Conservation (phyloP, 2,797 vertebrate species). For the Chaetophractus vellerosus region DNA sequence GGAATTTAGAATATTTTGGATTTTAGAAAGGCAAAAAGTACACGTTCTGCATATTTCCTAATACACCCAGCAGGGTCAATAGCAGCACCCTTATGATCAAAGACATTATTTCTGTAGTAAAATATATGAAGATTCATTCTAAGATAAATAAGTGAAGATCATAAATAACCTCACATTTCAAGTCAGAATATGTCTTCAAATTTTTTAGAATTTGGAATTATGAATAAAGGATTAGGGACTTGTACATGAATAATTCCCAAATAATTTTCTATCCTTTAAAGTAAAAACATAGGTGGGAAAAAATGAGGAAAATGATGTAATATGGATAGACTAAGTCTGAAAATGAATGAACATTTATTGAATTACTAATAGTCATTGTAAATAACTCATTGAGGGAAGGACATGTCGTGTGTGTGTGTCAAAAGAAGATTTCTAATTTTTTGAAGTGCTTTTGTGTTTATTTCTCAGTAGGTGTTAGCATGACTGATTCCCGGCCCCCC, state of each 20-base stretch:
- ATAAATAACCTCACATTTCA: not conserved
- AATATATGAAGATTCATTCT: slow-evolving; percentile 57
- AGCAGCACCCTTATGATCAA: not conserved
- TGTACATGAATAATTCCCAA: slow-evolving; percentile 5
- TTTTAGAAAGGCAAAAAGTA: slow-evolving; percentile 45
- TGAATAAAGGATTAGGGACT: not conserved
- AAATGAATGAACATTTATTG: slow-evolving; percentile 45
- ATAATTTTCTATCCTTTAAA: slow-evolving; percentile 39
- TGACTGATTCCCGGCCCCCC: not conserved
- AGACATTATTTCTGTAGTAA: slow-evolving; percentile 19
- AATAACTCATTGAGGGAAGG: slow-evolving; percentile 50
- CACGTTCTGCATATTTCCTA: not conserved
- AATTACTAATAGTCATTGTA: slow-evolving; percentile 67
- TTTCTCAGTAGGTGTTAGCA: slow-evolving; percentile 57
- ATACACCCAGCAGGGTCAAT: not conserved
- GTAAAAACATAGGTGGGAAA: slow-evolving; percentile 42
- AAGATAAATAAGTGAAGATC: slow-evolving; percentile 9
- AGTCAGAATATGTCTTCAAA: slow-evolving; percentile 44
- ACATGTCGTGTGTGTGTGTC: not conserved
- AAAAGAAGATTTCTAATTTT: slow-evolving; percentile 36
- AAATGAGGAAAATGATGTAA: slow-evolving; percentile 43
- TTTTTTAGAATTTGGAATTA: slow-evolving; percentile 62
- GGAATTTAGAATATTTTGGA: slow-evolving; percentile 39
- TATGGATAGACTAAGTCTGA: slow-evolving; percentile 43
- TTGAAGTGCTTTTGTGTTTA: slow-evolving; percentile 22